Evolutionary conservation across 2,113 vertebrate species (phyloP), one percentile per base, ranked within the genome.

Genomic region (Nycticorax nycticorax): DNA sequence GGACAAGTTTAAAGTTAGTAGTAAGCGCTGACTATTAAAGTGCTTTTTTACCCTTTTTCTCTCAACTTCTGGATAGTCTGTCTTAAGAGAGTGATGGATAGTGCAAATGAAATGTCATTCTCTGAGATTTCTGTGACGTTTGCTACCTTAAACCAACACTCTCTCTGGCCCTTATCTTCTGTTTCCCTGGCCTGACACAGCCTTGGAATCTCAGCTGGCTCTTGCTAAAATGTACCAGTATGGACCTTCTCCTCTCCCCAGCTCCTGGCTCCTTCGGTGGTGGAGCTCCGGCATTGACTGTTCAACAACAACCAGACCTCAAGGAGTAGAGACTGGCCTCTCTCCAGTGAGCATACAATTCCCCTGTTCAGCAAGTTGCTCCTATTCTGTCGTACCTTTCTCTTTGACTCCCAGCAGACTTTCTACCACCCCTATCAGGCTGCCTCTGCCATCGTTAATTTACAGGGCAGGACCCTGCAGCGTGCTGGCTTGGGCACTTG

Each of bases 321-420:
- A 50, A 35, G 26, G 9, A 59, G 8, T 2, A 48, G n/a, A 48
- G 59, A 56, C 8, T 3, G 26, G 20, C 11, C 7, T 35, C 62
- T 48, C 50, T 69, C 6, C 59, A 66, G 35, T 1, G 12, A 69
- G 35, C 1, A 2, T 5, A 6, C 0, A 0, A 30, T 50, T n/a
- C 27, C 18, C 9, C 8, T 22, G 2, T 39, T 64, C 28, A 64
- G 41, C 41, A 64, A 57, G 18, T 37, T 53, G 19, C 14, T 14
- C 14, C 30, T 66, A 9, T 43, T 53, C 52, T 77, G 27, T 48
- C 5, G 0, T 18, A 43, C 27, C 16, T 7, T 72, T 66, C 32
- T 41, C 18, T 80, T 45, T 0, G 1, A 43, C 11, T 37, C 52
- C 52, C 64, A 48, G 9, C 19, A 43, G 47, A 60, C 24, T 64